Evolutionary conservation across 64 coral and sea anemone species (phyloP), one percentile per base, ranked within the genome.

Genomic region (Montipora cactus): DNA sequence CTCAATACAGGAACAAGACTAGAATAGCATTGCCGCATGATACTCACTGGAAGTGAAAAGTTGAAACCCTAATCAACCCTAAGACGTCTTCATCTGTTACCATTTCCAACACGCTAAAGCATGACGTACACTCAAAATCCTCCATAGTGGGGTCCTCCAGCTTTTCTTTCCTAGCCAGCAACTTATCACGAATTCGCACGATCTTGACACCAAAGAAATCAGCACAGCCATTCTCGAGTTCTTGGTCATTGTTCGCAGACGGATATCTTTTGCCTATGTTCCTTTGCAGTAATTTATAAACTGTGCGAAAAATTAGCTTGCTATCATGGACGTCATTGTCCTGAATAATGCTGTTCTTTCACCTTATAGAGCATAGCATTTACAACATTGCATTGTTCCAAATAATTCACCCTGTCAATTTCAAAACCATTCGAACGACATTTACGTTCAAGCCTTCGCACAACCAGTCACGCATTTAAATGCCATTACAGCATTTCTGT

Each of bases 361-460:
- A 11, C 73, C 22, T 75, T 75, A 75, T 75, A 75, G 25, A 75
- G 73, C 73, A 75, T 7, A 28, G 73, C 73, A 28, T 75, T 75
- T 75, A 75, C 73, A 75, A 75, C 73, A 75, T 25, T 75, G 73
- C 73, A 75, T 21, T 75, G 37, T 28, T 75, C 73, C 73, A 75
- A 75, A 75, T 75, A 75, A 25, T 28, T 37, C n/a, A 44, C n/a
- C 73, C 73, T 25, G 73, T 55, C 52, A 55, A 55, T 55, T 55
- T 55, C 52, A 55, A 55, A 55, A 55, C 52, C 52, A 55, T 7
- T 75, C 25, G 73, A 75, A 75, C 20, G 20, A 25, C 73, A 75
- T 75, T 75, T 75, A 75, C 5, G 73, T 75, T 75, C 25, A 23
- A 75, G 73, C 73, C 73, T 75, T 75, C 73, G 37, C 37, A 2